phyloP scores from a whole-genome alignment of 1,140 invertebrate genomes.

The Phymastichus coffea region DNA sequence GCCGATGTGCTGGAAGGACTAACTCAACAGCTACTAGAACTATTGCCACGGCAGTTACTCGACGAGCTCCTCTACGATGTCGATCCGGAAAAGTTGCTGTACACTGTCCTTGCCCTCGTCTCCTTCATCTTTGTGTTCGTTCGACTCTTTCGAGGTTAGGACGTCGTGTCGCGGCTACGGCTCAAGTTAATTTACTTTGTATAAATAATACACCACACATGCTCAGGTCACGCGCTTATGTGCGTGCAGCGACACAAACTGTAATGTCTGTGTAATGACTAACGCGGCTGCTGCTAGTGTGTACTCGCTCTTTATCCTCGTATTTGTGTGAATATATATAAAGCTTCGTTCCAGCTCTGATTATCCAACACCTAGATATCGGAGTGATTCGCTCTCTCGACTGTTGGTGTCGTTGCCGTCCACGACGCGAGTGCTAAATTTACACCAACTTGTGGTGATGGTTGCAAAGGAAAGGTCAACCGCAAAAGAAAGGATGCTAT shows the following conservation, averaged over 20 bases:
- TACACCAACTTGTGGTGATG: too few species aligned
- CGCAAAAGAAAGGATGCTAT: too few species aligned
- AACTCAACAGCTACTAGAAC: not conserved
- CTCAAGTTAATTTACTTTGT: not conserved
- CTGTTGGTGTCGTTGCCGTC: too few species aligned
- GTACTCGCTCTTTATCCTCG: too few species aligned
- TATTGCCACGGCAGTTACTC: not conserved
- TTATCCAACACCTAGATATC: too few species aligned
- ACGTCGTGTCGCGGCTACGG: not conserved
- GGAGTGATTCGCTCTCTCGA: too few species aligned
- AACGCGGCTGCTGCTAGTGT: too few species aligned
- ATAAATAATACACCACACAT: not conserved
- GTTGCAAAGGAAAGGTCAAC: too few species aligned
- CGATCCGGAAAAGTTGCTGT: not conserved
- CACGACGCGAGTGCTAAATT: too few species aligned
- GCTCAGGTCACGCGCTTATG: not conserved
- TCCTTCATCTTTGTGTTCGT: not conserved
- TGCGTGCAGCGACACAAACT: not conserved
- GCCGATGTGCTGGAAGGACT: not conserved
- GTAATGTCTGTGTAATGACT: not conserved
- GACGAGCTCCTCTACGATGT: not conserved
- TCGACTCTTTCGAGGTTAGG: conserved; percentile 12
- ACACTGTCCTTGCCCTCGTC: not conserved
- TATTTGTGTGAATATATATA: too few species aligned
- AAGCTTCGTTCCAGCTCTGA: too few species aligned